Evolutionary conservation across 2,888 invertebrate genomes (phyloP).

Genomic region (Noctua comes): DNA sequence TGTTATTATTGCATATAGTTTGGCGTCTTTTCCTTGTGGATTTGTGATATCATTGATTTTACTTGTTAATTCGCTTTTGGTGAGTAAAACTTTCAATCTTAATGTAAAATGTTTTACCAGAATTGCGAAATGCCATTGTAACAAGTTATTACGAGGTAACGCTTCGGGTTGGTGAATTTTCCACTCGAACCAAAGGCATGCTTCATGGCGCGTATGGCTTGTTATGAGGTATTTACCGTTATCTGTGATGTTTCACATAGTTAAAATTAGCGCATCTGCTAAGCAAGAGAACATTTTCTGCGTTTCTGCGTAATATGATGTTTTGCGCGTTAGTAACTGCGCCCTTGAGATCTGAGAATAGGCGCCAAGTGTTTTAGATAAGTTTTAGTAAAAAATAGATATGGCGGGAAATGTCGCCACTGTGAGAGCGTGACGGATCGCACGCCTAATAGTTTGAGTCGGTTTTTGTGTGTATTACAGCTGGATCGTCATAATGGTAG

Average conservation of each 20-base stretch:
- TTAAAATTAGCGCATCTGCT: conserved; percentile 65
- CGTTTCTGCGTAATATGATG: conserved; percentile 65
- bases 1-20: conserved; percentile 86
- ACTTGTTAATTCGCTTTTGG: conserved; percentile 72
- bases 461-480: conserved; percentile 70
- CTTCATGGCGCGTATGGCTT: conserved; percentile 83
- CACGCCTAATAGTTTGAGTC: conserved; percentile 62
- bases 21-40: conserved; percentile 83
- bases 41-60: conserved; percentile 78
- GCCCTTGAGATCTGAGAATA: conserved; percentile 83
- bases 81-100: conserved; percentile 69
- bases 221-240: conserved; percentile 80
- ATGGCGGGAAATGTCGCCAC: conserved; percentile 80
- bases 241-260: conserved; percentile 65
- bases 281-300: conserved; percentile 56
- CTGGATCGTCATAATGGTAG: conserved; percentile 81
- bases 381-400: conserved; percentile 72
- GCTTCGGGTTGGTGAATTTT: conserved; percentile 81
- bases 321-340: conserved; percentile 76
- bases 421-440: conserved; percentile 66
- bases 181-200: conserved; percentile 83
- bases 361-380: conserved; percentile 80
- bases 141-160: conserved; percentile 64
- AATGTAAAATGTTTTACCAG: conserved; percentile 15
- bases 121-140: conserved; percentile 46